Conservation (phyloP, 2,888 invertebrate species). For the Onchidella celtica region DNA sequence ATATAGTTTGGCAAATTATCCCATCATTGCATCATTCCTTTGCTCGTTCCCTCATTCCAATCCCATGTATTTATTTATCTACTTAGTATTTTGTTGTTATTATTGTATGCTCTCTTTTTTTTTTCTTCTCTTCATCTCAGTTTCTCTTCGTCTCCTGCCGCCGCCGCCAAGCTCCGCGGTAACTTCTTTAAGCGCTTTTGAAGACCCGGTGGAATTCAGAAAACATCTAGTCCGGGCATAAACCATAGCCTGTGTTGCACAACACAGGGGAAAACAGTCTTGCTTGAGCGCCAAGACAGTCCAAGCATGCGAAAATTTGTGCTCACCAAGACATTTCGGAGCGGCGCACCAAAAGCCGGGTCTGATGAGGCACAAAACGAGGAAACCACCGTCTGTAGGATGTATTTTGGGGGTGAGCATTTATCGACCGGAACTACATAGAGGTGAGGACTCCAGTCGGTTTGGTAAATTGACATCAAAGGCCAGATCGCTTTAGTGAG, state of each 20-base stretch:
- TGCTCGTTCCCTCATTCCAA: no score
- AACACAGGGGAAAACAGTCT: constrained; percentile 15
- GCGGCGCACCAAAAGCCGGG: constrained; percentile 26
- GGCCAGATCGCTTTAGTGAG: constrained; percentile 5
- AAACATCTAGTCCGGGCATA: background rate
- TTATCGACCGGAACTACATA: constrained; percentile 5
- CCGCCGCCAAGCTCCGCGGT: no score
- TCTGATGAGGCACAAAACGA: constrained; percentile 27
- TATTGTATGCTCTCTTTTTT: no score
- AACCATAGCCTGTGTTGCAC: constrained; percentile 11
- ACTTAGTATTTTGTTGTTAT: no score
- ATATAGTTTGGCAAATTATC: no score
- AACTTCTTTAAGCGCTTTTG: no score
- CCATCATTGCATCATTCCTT: no score
- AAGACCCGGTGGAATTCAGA: background rate
- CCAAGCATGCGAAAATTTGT: constrained; percentile 17
- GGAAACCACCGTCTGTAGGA: constrained; percentile 22
- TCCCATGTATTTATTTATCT: no score
- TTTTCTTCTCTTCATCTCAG: no score
- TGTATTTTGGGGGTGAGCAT: constrained; percentile 18
- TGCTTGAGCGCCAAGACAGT: background rate
- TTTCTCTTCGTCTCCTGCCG: no score
- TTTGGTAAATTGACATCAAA: constrained; percentile 27
- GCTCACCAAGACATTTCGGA: background rate
- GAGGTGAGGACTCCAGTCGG: background rate